These are phyloP conservation scores for Rhizomys pruinosus DNA, from an alignment of 2,113 vertebrate genomes.

Conservation along the genomic window DNA sequence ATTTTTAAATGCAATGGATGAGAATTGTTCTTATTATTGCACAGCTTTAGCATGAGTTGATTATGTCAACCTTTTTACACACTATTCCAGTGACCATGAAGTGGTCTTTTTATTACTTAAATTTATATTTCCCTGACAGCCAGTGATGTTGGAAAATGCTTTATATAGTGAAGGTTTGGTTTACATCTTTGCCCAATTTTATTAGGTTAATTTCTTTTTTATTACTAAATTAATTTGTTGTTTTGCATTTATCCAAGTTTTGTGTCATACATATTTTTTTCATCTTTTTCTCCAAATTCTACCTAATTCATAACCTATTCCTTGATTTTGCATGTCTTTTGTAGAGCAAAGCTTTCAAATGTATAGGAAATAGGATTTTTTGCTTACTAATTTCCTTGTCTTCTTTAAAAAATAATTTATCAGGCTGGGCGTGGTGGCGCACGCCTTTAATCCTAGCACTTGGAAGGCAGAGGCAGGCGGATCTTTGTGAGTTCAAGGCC, in stretches of 20 bases:
- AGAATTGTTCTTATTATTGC: background rate
- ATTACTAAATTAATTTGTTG: background rate
- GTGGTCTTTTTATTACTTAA: background rate
- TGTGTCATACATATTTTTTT: background rate
- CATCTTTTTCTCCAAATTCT: background rate
- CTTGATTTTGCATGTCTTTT: constrained; percentile 22
- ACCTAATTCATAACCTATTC: background rate
- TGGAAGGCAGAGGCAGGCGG: no score
- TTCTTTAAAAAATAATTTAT: constrained; percentile 13
- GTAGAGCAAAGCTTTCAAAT: background rate
- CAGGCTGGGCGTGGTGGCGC: no score
- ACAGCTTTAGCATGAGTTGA: background rate
- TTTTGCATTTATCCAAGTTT: constrained; percentile 11
- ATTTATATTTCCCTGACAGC: background rate
- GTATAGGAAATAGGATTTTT: background rate
- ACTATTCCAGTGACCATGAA: background rate
- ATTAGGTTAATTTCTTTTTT: background rate
- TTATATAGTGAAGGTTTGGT: constrained; percentile 10
- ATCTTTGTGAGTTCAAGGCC: no score
- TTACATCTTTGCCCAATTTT: constrained; percentile 12
- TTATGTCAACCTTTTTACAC: background rate
- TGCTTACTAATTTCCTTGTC: background rate
- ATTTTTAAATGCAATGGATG: background rate
- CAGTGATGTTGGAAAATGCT: background rate
- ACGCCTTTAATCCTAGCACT: no score